Conservation (phyloP, 2,888 invertebrate species). For the Laspeyria flexula region DNA sequence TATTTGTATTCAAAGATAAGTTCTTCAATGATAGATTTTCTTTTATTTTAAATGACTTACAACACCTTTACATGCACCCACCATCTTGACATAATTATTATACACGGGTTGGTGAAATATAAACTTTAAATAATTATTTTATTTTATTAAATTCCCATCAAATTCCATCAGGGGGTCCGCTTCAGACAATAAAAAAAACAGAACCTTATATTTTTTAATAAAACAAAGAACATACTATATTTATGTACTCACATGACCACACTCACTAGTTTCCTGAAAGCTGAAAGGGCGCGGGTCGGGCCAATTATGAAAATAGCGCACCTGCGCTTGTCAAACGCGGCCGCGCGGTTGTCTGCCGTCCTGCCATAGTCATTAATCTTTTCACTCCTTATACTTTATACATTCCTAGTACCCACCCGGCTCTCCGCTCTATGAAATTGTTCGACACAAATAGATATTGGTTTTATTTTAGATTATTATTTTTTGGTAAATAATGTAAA, state of each 20-base stretch:
- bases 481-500: constrained; percentile 28
- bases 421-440: constrained; percentile 49
- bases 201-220: neutral
- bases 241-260: constrained; percentile 48
- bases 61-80: too few relatives aligned
- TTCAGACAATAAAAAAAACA: neutral
- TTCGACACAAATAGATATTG: constrained; percentile 50
- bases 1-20: too few relatives aligned
- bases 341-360: constrained; percentile 78
- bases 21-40: too few relatives aligned
- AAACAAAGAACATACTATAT: constrained; percentile 18
- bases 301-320: constrained; percentile 86
- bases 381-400: constrained; percentile 79
- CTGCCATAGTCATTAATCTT: constrained; percentile 79
- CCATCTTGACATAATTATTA: too few relatives aligned
- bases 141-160: neutral
- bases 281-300: constrained; percentile 81
- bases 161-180: neutral
- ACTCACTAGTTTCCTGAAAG: constrained; percentile 63
- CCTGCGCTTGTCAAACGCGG: constrained; percentile 84
- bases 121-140: too few relatives aligned
- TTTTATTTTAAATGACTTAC: too few relatives aligned
- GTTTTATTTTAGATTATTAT: constrained; percentile 35
- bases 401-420: constrained; percentile 72
- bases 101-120: too few relatives aligned